Base-by-base conservation (phyloP, 35 echinoderm and acorn worm species). In the Hemicentrotus pulcherrimus region DNA sequence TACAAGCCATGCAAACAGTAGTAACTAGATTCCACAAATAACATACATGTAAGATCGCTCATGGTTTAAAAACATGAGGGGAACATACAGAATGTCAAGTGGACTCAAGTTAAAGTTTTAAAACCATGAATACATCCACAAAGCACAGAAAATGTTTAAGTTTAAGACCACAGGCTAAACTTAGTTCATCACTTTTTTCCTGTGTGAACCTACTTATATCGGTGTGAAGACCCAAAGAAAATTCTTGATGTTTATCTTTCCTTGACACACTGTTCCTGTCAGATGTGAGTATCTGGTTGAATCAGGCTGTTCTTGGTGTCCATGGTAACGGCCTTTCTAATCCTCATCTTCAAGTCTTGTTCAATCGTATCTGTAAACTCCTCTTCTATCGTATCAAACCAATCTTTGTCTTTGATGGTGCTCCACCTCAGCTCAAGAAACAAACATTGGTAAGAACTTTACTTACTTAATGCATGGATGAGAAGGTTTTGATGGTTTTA, bases 351-450 rank as follows among this genome's bases (percentile, higher is more conserved):
- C 85, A 96, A 6, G 97, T 96, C 32, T 58, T 99, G 91, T 97
- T 97, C 94, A 96, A 96, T 60, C 95, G 98, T 6, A 99, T 99
- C 47, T 99, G 98, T 55, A 99, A 99, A 86, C 96, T 99, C 24
- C 96, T 99, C 24, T 97, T 95, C 93, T 99, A 98, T 48, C 96
- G 97, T 47, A 99, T 99, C 91, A 97, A 97, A 94, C 98, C 98
- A 15, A 92, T 99, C 35, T 99, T 99, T 97, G 98, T 99, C 9
- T 99, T 99, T 95, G 98, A 99, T 95, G 98, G 98, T 35, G 92
- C 55, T 16, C 95, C 95, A 46, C 98, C 98, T 32, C 95, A 99
- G 86, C 95, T 99, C 46, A 99, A 99, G 96, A 97, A 95, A 35
- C 98, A 97, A 61, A 99, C 98, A 32, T 48, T 97, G 97, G 98